Evolutionary conservation across 2,797 vertebrate species (phyloP).

Genomic region (Avahi laniger): DNA sequence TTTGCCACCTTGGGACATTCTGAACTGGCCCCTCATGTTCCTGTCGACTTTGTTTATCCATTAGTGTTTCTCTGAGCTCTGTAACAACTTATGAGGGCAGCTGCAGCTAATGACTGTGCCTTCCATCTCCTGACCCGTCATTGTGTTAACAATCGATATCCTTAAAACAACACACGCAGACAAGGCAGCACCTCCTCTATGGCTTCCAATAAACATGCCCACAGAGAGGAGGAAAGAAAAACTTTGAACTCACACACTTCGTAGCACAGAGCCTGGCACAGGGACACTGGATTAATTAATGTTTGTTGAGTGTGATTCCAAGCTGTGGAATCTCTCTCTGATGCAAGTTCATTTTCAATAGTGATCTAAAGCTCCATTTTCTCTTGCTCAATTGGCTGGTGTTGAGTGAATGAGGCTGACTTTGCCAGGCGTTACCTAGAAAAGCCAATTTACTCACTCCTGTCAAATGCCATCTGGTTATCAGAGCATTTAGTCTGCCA

Average conservation of each 20-base stretch:
- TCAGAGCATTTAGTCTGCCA: slow-evolving; percentile 69
- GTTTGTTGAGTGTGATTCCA: not conserved
- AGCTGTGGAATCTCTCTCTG: not conserved
- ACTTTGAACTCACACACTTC: not conserved
- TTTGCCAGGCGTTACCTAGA: slow-evolving; percentile 68
- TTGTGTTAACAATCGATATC: slow-evolving; percentile 74
- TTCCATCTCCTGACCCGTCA: slow-evolving; percentile 71
- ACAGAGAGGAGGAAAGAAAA: not conserved
- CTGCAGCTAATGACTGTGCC: slow-evolving; percentile 73
- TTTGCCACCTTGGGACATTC: slow-evolving; percentile 51
- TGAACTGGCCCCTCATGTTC: slow-evolving; percentile 57
- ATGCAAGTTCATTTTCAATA: slow-evolving; percentile 64
- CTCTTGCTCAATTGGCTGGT: slow-evolving; percentile 12
- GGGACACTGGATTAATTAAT: not conserved
- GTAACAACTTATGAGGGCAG: slow-evolving; percentile 65
- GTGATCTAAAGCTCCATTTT: slow-evolving; percentile 47
- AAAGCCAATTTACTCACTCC: slow-evolving; percentile 67
- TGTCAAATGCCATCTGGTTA: slow-evolving; percentile 65
- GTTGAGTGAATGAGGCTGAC: slow-evolving; percentile 71
- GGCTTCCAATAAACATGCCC: not conserved
- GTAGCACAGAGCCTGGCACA: not conserved
- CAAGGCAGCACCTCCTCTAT: not conserved
- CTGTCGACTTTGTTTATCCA: slow-evolving; percentile 76
- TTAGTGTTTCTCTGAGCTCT: slow-evolving; percentile 67
- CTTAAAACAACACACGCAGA: slow-evolving; percentile 30